phyloP scores from a whole-genome alignment of 2,797 vertebrate genomes.

The Pterois miles region DNA sequence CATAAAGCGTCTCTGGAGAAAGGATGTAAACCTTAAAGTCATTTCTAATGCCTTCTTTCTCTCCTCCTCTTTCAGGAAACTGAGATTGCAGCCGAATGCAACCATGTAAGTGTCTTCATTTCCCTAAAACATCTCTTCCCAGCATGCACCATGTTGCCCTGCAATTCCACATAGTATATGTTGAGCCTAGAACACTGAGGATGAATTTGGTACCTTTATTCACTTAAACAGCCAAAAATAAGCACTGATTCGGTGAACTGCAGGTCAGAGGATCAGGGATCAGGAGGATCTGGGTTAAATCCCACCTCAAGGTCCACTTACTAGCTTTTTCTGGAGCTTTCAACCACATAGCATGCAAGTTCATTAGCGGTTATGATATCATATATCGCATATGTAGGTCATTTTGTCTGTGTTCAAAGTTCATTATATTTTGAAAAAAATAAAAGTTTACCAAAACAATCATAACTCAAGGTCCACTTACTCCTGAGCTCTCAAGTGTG shows the following conservation, averaged over 20 bases:
- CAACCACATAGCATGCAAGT: not conserved
- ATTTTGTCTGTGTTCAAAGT: no score
- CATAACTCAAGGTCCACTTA: no score
- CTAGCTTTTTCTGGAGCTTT: not conserved
- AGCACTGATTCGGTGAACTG: not conserved
- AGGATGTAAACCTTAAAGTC: not conserved
- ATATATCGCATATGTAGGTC: no score
- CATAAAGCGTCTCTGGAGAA: not conserved
- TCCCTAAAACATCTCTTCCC: not conserved
- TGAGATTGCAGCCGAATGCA: conserved; percentile 95
- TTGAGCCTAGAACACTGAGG: not conserved
- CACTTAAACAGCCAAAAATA: not conserved
- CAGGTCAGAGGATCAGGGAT: not conserved
- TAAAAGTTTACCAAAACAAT: no score
- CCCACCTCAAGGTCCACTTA: not conserved
- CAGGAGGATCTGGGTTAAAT: not conserved
- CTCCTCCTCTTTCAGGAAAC: conserved; percentile 86
- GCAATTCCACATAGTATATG: not conserved
- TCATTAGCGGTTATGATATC: not conserved
- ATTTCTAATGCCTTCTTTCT: not conserved
- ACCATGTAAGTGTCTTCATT: conserved; percentile 90
- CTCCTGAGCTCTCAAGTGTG: no score
- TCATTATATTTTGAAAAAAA: no score
- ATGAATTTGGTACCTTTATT: not conserved
- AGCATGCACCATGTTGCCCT: not conserved